Evolutionary conservation across 2,113 vertebrate genomes (phyloP), one percentile per base, ranked within the genome.

Genomic region (Athene cunicularia): DNA sequence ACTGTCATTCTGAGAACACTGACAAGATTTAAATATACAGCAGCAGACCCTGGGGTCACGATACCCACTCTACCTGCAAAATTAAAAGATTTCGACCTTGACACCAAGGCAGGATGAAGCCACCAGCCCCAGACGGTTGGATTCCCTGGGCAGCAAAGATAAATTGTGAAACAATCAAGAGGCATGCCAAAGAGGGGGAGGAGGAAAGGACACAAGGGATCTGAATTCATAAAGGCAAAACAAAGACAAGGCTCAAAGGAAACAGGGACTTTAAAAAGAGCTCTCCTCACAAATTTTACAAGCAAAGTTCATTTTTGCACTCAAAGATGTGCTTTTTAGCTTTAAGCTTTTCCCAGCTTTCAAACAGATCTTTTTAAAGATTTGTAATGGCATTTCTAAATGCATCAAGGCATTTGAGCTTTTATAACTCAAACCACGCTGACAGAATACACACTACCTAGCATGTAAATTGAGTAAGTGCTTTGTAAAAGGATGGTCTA

Each of bases 51-150:
- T 86, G 77, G 43, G 93, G 97, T 98, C 97, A 97, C 1, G 1
- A 88, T 88, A 96, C 45, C 73, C 93, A 85, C 84, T 96, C 95
- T 91, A 96, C 95, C 95, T 96, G 92, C 91, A 97, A 98, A 98
- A 98, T 98, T 96, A 98, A 96, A 98, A 97, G 94, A 98, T 97
- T 97, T 93, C 62, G 89, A 98, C 98, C 98, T 98, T 98, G 98
- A 98, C 97, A 97, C 81, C 75, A 95, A 95, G 82, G 95, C 37
- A 3, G 90, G 58, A 90, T 79, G 90, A 68, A 97, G 94, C 55
- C 96, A 95, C 81, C 76, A 81, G 72, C 85, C 92, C 72, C 86
- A 92, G 71, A 96, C 79, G 11, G 95, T 32, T 97, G 93, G 86
- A 97, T 97, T 98, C 93, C 96, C 95, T 91, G 92, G 90, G 92